Percentiles rank a stretch among this genome's conserved stretches.
Evolutionary conservation across 2,888 invertebrate genomes (phyloP).

Genomic region (Pharmacophagus antenor): DNA sequence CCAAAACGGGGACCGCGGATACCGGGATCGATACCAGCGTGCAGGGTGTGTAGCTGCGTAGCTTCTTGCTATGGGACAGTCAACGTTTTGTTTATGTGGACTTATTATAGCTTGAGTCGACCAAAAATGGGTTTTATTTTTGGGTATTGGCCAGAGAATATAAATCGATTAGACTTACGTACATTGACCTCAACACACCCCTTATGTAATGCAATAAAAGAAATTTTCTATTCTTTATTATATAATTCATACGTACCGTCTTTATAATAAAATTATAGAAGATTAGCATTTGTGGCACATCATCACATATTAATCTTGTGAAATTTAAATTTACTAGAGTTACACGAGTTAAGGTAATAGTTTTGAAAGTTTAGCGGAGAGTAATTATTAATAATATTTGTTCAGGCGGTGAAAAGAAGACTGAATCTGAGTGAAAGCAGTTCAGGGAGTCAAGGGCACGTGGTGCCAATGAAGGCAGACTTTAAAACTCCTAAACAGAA

Average conservation of each 20-base stretch:
- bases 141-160: not conserved
- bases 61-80: not conserved
- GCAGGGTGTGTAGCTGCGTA: not conserved
- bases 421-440: conserved; percentile 85
- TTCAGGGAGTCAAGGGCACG: conserved; percentile 80
- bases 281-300: not conserved
- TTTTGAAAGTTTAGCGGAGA: not conserved
- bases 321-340: not conserved
- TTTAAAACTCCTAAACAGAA: conserved; percentile 84
- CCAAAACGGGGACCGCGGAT: not conserved
- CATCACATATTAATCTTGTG: not conserved
- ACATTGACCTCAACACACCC: no score
- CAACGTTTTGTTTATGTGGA: not conserved
- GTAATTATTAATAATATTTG: conserved; percentile 33
- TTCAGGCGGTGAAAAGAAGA: conserved; percentile 89
- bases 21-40: not conserved
- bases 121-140: no score
- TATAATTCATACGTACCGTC: not conserved
- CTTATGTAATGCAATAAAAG: no score
- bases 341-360: not conserved
- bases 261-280: not conserved
- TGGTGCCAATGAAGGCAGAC: conserved; percentile 83
- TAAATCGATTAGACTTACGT: not conserved
- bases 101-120: not conserved
- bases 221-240: not conserved